Evolutionary conservation across 2,797 vertebrate species (phyloP), one percentile per base, ranked within the genome.

Genomic region (Eptatretus atami): DNA sequence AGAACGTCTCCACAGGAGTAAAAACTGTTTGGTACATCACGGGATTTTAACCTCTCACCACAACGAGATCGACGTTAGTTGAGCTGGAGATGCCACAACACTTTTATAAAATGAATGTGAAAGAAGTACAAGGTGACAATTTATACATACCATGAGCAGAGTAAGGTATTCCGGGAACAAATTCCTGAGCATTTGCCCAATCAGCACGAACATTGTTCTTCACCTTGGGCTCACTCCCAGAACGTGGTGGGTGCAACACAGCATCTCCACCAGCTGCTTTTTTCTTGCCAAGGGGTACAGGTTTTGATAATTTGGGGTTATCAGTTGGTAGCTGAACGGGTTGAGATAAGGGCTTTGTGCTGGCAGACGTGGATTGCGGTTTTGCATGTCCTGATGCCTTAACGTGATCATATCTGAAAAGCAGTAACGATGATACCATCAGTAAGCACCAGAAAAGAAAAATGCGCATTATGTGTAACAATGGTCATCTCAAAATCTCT

Each of bases 141-240:
- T 19, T 19, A 19, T 19, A 19, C 19, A 19, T 19, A 19, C 19
- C 19, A 19, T 19, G 19, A 19, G 19, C 84, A 68, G 83, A 93
- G 77, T 95, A 96, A 1, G 88, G 90, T 74, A 94, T 87, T 68
- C 92, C 90, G 60, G 90, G 88, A 65, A 96, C 80, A 71, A 98
- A 98, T 74, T 96, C 90, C 0, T 86, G 80, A 15, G 92, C 92
- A 65, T 92, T 88, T 73, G 83, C 84, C 92, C 92, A 98, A 74
- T 95, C 86, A 71, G 79, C 82, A 63, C 76, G 19, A 8, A 44
- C 6, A 44, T 44, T 44, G 31, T 4, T 44, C 31, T 44, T 44
- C 31, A 44, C 31, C 31, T 44, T 44, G 31, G 31, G 31, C 31
- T 44, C 31, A 44, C 3, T 5, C 31, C 31, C 31, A 44, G 31